Percentiles rank a stretch among this genome's conserved stretches.
These are phyloP conservation scores for Penaeus japonicus DNA, from an alignment of 1,140 invertebrate species.

Conservation along the genomic window DNA sequence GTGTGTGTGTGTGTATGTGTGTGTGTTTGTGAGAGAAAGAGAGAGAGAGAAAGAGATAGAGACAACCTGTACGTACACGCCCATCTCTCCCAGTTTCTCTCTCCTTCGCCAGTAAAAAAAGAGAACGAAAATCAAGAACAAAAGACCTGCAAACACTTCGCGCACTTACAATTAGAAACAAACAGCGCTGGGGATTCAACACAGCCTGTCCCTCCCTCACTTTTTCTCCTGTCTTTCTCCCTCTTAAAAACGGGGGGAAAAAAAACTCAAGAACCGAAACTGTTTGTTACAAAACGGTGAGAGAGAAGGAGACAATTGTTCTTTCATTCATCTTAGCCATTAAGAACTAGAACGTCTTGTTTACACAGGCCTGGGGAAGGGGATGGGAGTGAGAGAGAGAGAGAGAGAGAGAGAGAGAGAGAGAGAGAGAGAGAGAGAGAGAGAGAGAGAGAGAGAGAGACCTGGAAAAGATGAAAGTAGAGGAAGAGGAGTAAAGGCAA, in stretches of 20 bases:
- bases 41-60: background rate
- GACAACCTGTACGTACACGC: background rate
- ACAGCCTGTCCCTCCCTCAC: no score
- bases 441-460: background rate
- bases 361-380: background rate
- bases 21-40: background rate
- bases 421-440: background rate
- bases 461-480: background rate
- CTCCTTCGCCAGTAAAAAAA: background rate
- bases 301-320: no score
- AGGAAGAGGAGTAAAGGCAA: background rate
- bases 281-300: no score
- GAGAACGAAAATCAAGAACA: background rate
- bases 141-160: background rate
- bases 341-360: no score
- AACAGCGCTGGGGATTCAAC: no score
- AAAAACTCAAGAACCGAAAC: no score
- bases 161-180: no score
- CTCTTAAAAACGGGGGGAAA: no score
- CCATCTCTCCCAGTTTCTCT: background rate
- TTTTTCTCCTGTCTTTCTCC: no score
- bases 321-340: no score
- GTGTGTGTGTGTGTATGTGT: background rate
- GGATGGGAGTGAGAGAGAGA: background rate
- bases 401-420: background rate